A percentile compares a stretch with the other conserved stretches of the same genome.
Conservation (phyloP, 2,113 vertebrate genomes). For the Rutilus rutilus region DNA sequence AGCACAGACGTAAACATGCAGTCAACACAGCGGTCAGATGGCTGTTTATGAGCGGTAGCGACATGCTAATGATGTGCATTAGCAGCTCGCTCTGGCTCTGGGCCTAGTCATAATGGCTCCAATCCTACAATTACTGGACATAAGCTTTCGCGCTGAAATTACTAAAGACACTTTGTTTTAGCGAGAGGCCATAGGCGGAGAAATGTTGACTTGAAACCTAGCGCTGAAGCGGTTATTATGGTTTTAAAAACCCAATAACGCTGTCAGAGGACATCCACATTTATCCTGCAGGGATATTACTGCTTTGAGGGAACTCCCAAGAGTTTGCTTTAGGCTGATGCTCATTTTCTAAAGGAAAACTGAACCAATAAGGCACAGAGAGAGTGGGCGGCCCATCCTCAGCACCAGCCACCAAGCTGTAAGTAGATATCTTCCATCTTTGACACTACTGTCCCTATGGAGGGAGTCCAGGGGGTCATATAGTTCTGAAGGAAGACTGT, state of each 20-base stretch:
- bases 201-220: slow-evolving; percentile 32
- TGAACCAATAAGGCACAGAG: background rate
- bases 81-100: background rate
- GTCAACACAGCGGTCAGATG: background rate
- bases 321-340: slow-evolving; percentile 18
- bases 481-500: background rate
- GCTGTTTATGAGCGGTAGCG: slow-evolving; percentile 10
- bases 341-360: slow-evolving; percentile 10
- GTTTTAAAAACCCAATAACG: slow-evolving; percentile 23
- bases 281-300: slow-evolving; percentile 3
- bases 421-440: slow-evolving; percentile 3
- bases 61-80: slow-evolving; percentile 29
- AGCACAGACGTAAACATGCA: slow-evolving; percentile 24
- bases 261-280: slow-evolving; percentile 14
- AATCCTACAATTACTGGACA: slow-evolving; percentile 30
- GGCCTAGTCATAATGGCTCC: slow-evolving; percentile 16
- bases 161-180: slow-evolving; percentile 27
- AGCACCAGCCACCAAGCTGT: slow-evolving; percentile 8
- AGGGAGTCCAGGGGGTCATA: background rate
- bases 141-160: slow-evolving; percentile 14
- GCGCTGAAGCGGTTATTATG: background rate
- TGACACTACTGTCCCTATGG: slow-evolving; percentile 2
- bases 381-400: background rate
- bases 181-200: slow-evolving; percentile 3
- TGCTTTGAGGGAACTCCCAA: slow-evolving; percentile 3